Base-by-base conservation (phyloP, 2,797 vertebrate species). In the Tragopan temminckii region DNA sequence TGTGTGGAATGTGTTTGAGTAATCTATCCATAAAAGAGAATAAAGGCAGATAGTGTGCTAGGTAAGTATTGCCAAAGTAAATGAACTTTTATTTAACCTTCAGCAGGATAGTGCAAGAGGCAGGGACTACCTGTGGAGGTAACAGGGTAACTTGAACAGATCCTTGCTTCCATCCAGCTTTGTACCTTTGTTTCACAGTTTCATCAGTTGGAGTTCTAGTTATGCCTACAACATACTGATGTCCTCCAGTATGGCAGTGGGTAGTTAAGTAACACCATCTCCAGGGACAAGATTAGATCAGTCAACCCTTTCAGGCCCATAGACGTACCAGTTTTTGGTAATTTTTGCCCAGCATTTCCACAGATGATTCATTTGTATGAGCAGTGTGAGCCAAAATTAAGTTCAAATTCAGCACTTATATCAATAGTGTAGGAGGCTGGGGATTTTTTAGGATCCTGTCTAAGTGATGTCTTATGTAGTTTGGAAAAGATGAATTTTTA, bases 321-420 rank as follows among this genome's bases (percentile, higher is more conserved):
- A 83, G 71, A 92, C 63, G 13, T 42, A 88, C 25, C 45, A 69
- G 63, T 17, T 45, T 91, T 88, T 70, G 46, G 86, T 59, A 33
- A n/a, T 83, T 92, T 91, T 71, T 93, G 80, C 87, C 1, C 2
- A 96, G 36, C 35, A 25, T 86, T 91, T 94, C 78, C 74, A 94
- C 50, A 86, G 88, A 95, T 96, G 94, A 96, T 93, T 96, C 96
- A 96, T 94, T 88, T 86, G 43, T 80, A 91, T 90, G 90, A 94
- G 75, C 27, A 93, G 63, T 24, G 36, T 46, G 74, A 95, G 88
- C 83, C 93, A 96, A 96, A 96, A 94, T 94, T 81, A 91, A 95
- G 91, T 88, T 93, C 57, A 94, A 94, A 77, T 72, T 92, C 93
- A 94, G 63, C 59, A 77, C 80, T 94, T 86, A 67, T 40, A 91